A percentile compares a stretch with the other conserved stretches of the same genome.
Evolutionary conservation across 1,140 invertebrate genomes (phyloP).

Genomic region (Drosophila kurseongensis): DNA sequence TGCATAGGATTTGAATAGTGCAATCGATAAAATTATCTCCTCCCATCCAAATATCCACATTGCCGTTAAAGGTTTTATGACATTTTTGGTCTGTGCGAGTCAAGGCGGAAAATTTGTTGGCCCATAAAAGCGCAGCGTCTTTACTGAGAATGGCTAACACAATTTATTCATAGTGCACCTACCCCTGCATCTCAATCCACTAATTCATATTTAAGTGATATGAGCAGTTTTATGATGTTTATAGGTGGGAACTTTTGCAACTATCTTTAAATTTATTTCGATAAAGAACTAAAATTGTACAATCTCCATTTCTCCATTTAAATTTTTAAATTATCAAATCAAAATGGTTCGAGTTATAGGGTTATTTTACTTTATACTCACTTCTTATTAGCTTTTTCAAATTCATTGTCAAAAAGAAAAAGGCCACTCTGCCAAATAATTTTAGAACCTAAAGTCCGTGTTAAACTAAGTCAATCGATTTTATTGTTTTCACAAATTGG

Average conservation of each 20-base stretch:
- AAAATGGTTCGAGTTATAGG: no score
- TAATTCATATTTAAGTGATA: background rate
- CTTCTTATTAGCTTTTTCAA: no score
- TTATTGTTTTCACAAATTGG: no score
- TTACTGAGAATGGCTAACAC: slow-evolving; percentile 10
- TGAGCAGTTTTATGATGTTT: background rate
- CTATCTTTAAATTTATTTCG: background rate
- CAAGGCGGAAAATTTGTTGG: slow-evolving; percentile 36
- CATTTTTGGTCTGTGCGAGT: slow-evolving; percentile 24
- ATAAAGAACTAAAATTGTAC: background rate
- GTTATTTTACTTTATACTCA: no score
- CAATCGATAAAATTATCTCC: slow-evolving; percentile 46
- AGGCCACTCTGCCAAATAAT: no score
- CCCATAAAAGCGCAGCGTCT: slow-evolving; percentile 24
- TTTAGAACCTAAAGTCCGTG: no score
- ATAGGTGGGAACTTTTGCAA: background rate
- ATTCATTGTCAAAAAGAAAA: no score
- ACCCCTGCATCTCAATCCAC: background rate
- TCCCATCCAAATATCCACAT: background rate
- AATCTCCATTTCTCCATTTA: background rate
- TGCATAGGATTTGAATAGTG: slow-evolving; percentile 66
- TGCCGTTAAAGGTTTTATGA: slow-evolving; percentile 30
- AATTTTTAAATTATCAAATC: no score
- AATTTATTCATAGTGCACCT: slow-evolving; percentile 35
- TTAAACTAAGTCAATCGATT: no score